phyloP scores from a whole-genome alignment of 2,113 vertebrate species.

The Phoenicopterus ruber region DNA sequence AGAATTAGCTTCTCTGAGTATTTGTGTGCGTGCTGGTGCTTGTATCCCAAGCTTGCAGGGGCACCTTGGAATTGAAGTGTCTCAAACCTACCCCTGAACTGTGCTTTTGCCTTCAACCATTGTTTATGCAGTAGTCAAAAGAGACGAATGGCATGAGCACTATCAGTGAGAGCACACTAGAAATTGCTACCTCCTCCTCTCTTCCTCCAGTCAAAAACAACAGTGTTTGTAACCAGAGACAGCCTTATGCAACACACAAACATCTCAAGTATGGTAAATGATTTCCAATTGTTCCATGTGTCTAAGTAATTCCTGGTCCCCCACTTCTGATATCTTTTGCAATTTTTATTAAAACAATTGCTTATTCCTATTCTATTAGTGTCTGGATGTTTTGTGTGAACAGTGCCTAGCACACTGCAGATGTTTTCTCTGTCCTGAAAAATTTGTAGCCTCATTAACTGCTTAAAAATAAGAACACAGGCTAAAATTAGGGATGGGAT shows the following conservation, averaged over 20 bases:
- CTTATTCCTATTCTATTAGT: background rate
- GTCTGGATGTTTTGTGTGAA: background rate
- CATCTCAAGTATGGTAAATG: slow-evolving; percentile 43
- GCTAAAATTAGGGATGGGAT: background rate
- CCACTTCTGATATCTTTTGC: slow-evolving; percentile 13
- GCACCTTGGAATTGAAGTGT: background rate
- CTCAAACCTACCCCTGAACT: background rate
- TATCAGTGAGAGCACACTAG: background rate
- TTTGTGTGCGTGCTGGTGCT: background rate
- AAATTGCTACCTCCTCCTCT: slow-evolving; percentile 22
- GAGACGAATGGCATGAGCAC: background rate
- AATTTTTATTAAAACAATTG: slow-evolving; percentile 17
- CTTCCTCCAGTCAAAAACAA: slow-evolving; percentile 43
- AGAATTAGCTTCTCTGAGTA: background rate
- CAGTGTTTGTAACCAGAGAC: slow-evolving; percentile 59
- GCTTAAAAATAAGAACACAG: background rate
- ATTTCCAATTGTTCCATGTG: slow-evolving; percentile 36
- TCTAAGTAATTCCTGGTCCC: slow-evolving; percentile 30
- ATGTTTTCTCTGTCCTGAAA: background rate
- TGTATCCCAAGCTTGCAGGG: background rate
- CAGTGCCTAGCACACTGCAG: background rate
- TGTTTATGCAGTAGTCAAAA: background rate
- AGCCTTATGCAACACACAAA: slow-evolving; percentile 33
- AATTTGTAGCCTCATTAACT: background rate
- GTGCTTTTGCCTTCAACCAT: background rate